A percentile compares a stretch with the other conserved stretches of the same genome.
phyloP scores from a whole-genome alignment of 2,113 vertebrate species.

The Lynx canadensis region DNA sequence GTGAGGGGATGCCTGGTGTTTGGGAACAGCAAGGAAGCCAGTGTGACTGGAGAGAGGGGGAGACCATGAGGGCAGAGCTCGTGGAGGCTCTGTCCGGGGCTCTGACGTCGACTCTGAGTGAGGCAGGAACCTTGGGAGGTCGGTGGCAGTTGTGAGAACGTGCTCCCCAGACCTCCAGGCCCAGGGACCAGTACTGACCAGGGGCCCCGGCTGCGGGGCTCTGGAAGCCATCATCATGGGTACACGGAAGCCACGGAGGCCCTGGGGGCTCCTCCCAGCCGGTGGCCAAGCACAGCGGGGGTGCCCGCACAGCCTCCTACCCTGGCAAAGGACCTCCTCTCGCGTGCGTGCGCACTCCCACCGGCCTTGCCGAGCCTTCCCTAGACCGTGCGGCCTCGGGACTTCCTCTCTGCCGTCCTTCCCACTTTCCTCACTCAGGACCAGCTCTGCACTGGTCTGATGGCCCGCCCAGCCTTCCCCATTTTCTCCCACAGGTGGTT shows the following conservation, averaged over 20 bases:
- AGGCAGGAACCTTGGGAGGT: background rate
- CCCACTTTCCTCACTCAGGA: too few species aligned
- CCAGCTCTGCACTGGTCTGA: background rate
- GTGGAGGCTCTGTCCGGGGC: background rate
- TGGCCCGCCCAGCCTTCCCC: background rate
- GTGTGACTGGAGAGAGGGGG: fast-evolving
- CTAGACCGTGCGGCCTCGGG: fast-evolving
- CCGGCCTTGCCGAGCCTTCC: background rate
- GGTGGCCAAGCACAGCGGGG: background rate
- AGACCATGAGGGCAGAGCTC: fast-evolving
- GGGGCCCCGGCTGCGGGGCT: background rate
- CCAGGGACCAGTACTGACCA: too few species aligned
- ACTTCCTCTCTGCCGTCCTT: background rate
- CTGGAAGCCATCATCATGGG: background rate
- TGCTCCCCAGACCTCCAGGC: background rate
- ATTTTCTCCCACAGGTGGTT: background rate
- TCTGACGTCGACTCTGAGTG: background rate
- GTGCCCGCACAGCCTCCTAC: background rate
- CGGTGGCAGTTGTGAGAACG: background rate
- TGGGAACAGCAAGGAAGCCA: background rate
- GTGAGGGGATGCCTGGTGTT: fast-evolving
- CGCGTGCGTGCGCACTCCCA: fast-evolving
- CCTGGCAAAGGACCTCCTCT: background rate
- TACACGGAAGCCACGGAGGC: fast-evolving
- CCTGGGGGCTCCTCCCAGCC: background rate